These are phyloP conservation scores for Psittacula cyanocephala DNA, from an alignment of 2,113 vertebrate species.

Conservation along the genomic window DNA sequence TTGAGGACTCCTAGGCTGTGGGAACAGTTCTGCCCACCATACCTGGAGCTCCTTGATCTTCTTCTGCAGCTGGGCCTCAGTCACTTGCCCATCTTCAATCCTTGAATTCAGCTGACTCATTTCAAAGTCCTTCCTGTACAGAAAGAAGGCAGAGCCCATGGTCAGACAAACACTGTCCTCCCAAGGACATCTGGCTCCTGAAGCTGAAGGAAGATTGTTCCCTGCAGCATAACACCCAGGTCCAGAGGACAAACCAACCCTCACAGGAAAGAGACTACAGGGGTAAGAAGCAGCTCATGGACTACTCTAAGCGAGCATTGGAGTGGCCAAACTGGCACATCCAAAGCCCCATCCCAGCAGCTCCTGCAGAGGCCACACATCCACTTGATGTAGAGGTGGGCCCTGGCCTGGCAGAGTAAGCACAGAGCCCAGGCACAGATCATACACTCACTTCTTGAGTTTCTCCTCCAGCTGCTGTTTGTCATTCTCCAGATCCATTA, in stretches of 20 bases:
- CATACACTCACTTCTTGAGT: slow-evolving; percentile 86
- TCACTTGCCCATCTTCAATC: slow-evolving; percentile 87
- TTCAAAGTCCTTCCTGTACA: slow-evolving; percentile 89
- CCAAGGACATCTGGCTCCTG: not conserved
- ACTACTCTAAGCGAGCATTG: not conserved
- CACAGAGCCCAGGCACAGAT: not conserved
- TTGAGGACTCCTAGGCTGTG: not conserved
- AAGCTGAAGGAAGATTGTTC: not conserved
- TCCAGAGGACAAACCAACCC: not conserved
- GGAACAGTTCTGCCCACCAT: not conserved
- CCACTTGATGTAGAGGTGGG: not conserved
- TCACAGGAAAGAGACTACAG: not conserved
- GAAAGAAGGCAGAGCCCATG: not conserved
- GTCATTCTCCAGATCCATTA: slow-evolving; percentile 91
- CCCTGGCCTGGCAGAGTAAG: not conserved
- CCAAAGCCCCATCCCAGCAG: not conserved
- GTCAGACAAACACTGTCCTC: not conserved
- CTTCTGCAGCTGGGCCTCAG: slow-evolving; percentile 88
- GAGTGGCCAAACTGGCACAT: not conserved
- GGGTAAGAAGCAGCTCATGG: not conserved
- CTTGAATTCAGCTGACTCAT: slow-evolving; percentile 83
- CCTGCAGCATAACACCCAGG: not conserved
- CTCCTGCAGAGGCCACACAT: not conserved
- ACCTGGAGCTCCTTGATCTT: slow-evolving; percentile 95
- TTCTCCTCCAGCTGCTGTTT: slow-evolving; percentile 92